Evolutionary conservation across 2,888 invertebrate species (phyloP).

Genomic region (Trisateles emortualis): DNA sequence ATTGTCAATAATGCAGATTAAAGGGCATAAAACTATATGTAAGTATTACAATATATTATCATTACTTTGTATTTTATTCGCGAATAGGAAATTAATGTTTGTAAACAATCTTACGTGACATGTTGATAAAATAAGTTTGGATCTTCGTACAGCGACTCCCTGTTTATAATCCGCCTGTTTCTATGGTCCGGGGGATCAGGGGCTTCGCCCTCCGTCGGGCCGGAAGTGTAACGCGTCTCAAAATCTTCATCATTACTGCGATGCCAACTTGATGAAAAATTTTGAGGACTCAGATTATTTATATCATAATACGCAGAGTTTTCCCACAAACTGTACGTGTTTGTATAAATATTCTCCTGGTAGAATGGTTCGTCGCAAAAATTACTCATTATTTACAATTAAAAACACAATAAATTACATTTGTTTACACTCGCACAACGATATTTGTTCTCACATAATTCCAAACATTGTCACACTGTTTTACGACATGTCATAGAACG

Average conservation of each 20-base stretch:
- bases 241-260: conserved; percentile 35
- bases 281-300: conserved; percentile 51
- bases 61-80: neutral
- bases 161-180: conserved; percentile 24
- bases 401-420: conserved; percentile 32
- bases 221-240: conserved; percentile 31
- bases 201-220: conserved; percentile 17
- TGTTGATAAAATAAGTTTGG: conserved; percentile 32
- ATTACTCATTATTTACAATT: conserved; percentile 47
- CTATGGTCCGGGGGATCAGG: conserved; percentile 29
- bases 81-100: conserved; percentile 1
- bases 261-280: conserved; percentile 37
- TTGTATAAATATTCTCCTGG: conserved; percentile 45
- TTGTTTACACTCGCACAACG: conserved; percentile 41
- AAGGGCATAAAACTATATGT: neutral
- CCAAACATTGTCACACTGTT: conserved; percentile 11
- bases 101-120: conserved; percentile 36
- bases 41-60: neutral
- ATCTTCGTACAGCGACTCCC: conserved; percentile 36
- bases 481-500: conserved; percentile 4
- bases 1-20: neutral
- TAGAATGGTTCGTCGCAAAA: conserved; percentile 34
- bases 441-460: conserved; percentile 43
- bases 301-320: conserved; percentile 56
- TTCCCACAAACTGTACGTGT: conserved; percentile 55